These are phyloP conservation scores for Cheumatopsyche charites DNA, from an alignment of 1,140 invertebrate genomes.

Conservation along the genomic window DNA sequence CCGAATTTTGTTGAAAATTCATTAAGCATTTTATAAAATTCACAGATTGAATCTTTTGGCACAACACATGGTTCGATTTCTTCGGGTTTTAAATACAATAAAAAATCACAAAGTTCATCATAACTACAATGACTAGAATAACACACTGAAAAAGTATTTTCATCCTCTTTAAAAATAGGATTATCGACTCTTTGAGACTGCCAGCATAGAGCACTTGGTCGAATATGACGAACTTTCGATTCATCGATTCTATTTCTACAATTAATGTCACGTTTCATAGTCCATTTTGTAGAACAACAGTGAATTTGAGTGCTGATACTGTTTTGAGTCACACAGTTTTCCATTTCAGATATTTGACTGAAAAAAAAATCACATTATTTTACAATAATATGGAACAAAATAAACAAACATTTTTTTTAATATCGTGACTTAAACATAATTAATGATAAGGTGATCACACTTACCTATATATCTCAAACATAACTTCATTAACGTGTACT, in stretches of 20 bases:
- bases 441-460: neutral
- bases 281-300: constrained; percentile 50
- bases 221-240: constrained; percentile 50
- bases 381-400: neutral
- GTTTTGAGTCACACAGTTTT: constrained; percentile 54
- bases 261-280: neutral
- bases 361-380: constrained; percentile 37
- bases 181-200: constrained; percentile 50
- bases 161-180: constrained; percentile 51
- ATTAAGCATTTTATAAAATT: constrained; percentile 3
- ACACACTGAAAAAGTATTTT: constrained; percentile 61
- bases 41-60: constrained; percentile 39
- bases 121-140: constrained; percentile 70
- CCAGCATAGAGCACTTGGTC: constrained; percentile 64
- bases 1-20: constrained; percentile 23
- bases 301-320: constrained; percentile 56
- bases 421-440: neutral
- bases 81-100: constrained; percentile 63
- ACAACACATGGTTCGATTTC: constrained; percentile 62
- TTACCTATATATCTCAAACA: constrained; percentile 53
- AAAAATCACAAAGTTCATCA: constrained; percentile 62
- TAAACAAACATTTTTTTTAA: no score
- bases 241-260: neutral
- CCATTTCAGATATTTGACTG: constrained; percentile 49
- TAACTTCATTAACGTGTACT: constrained; percentile 60